Base-by-base conservation (phyloP, 2,888 invertebrate genomes). In the Gibbula magus region DNA sequence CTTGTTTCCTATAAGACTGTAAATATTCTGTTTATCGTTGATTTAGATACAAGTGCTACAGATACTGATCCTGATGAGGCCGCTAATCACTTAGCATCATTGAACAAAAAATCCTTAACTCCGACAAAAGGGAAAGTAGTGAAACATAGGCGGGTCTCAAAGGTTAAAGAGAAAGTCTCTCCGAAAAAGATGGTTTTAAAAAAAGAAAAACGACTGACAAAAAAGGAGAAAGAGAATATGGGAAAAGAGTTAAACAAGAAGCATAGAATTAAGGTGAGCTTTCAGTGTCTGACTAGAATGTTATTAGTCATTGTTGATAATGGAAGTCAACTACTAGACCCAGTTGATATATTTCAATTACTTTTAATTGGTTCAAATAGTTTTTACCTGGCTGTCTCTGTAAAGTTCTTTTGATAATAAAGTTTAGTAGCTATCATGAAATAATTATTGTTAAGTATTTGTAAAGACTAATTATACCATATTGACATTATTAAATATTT, bases 41-140 rank as follows among this genome's bases (percentile, higher is more conserved):
- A 76, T 53, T 79, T 81, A 82, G 92, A 93, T 84, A 90, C 92
- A 7, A 93, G 92, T 86, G 91, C 91, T 52, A 92, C 92, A 74
- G 93, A 93, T 79, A 92, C 92, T 54, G 92, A 92, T 82, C 91
- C 91, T 56, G 91, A 92, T 83, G 92, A 92, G 80, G 90, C 90
- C 74, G 86, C 87, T 61, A 89, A 90, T 82, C 85, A 88, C 67
- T 83, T 89, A 70, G 84, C 84, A 53, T 83, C 85, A 51, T 79
- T 87, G 32, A 83, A 82, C 56, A 82, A 80, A 76, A 84, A 83
- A 78, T 67, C 83, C 4, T 78, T 82, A 51, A 51, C 78, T 3
- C 75, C 74, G 10, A 75, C 77, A 66, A 86, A 85, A 74, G 80
- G 78, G 51, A 85, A 84, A 75, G 77, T 35, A 32, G 25, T 86